Conservation (phyloP, 2,113 vertebrate species). For the Engystomops pustulosus region DNA sequence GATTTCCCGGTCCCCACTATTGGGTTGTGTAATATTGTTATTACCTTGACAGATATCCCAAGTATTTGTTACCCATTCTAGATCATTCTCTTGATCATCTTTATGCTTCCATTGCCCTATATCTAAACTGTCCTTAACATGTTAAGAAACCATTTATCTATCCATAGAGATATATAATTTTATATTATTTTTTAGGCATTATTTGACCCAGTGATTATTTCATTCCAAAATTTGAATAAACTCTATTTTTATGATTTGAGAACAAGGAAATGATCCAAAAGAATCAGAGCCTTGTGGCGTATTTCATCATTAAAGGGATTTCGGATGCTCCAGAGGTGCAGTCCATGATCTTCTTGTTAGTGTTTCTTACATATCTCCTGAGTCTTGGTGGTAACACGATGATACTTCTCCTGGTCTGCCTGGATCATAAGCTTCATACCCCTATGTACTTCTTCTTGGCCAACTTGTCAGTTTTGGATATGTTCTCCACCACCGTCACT, state of each 20-base stretch:
- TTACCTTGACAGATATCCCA: no score
- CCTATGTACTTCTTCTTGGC: slow-evolving; percentile 38
- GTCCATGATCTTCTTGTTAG: not conserved
- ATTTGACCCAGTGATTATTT: not conserved
- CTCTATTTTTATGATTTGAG: not conserved
- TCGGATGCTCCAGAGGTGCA: slow-evolving; percentile 51
- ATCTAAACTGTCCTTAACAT: no score
- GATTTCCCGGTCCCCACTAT: no score
- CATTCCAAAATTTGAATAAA: not conserved
- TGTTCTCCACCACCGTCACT: slow-evolving; percentile 11
- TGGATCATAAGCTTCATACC: slow-evolving; percentile 23
- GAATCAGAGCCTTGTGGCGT: not conserved
- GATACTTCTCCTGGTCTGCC: slow-evolving; percentile 7
- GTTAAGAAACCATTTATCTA: no score
- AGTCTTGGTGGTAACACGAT: slow-evolving; percentile 5
- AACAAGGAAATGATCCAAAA: not conserved
- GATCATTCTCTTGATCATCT: no score
- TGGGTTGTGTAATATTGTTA: no score
- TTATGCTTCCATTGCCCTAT: no score
- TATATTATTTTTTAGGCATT: not conserved
- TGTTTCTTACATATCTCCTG: slow-evolving; percentile 3
- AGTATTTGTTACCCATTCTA: no score
- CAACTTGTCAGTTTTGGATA: slow-evolving; percentile 24
- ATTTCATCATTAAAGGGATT: slow-evolving; percentile 59
- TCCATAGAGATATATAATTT: no score